A percentile compares a stretch with the other conserved stretches of the same genome.
Conservation (phyloP, 2,113 vertebrate genomes). For the Potamarius usumacintae region DNA sequence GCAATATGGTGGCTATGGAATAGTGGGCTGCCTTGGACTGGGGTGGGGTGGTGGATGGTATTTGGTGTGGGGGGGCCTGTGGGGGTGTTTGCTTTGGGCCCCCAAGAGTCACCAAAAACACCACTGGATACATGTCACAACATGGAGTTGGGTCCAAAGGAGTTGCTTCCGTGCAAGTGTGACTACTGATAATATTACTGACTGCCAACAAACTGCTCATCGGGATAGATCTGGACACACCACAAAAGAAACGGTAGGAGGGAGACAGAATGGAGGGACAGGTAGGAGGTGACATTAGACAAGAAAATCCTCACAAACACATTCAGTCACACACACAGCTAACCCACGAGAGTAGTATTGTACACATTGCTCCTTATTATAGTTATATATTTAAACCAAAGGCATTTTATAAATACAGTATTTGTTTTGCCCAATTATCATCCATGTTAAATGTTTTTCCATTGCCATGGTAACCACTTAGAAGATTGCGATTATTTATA, state of each 20-base stretch:
- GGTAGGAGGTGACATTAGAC: conserved; percentile 19
- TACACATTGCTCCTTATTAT: not conserved
- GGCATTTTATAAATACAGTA: not conserved
- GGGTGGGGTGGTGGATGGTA: not conserved
- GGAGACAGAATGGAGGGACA: not conserved
- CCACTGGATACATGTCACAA: not conserved
- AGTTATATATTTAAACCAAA: conserved; percentile 34
- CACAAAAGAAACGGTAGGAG: not conserved
- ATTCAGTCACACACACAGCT: not conserved
- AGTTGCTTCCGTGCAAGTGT: conserved; percentile 12
- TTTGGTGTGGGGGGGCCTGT: not conserved
- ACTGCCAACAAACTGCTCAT: conserved; percentile 6
- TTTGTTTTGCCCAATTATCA: not conserved
- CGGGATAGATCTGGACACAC: not conserved
- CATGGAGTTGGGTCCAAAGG: not conserved
- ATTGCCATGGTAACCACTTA: not conserved
- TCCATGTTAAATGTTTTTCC: not conserved
- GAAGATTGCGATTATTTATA: not conserved
- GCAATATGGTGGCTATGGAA: not conserved
- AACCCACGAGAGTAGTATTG: not conserved
- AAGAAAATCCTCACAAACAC: not conserved
- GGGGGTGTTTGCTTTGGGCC: not conserved
- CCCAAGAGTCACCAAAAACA: not conserved
- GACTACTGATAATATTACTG: conserved; percentile 24
- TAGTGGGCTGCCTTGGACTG: not conserved